A percentile compares a stretch with the other conserved stretches of the same genome.
Conservation (phyloP, 2,888 invertebrate species). For the Pegoplata infirma region DNA sequence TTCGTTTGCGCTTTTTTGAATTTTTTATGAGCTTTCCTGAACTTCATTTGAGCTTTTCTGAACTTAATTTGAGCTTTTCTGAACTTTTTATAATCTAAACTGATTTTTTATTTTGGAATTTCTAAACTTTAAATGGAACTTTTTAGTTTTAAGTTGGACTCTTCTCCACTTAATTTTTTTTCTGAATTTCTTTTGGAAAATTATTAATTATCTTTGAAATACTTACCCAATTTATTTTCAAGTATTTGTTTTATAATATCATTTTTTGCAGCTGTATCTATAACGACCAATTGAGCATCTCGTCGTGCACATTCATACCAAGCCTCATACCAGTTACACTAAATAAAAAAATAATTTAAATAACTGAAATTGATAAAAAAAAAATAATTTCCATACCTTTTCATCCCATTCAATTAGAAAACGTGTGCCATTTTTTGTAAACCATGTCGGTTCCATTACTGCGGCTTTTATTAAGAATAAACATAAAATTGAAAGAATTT, state of each 20-base stretch:
- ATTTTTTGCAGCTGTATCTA: slow-evolving; percentile 29
- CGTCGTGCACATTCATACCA: slow-evolving; percentile 41
- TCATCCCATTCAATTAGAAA: not conserved
- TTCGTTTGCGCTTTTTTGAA: too few relatives aligned
- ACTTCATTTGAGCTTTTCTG: too few relatives aligned
- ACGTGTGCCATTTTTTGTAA: not conserved
- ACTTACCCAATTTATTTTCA: not conserved
- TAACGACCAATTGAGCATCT: slow-evolving; percentile 26
- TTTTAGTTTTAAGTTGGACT: too few relatives aligned
- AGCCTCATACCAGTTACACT: slow-evolving; percentile 50
- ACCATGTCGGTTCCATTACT: not conserved
- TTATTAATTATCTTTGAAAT: not conserved
- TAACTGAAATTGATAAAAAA: too few relatives aligned
- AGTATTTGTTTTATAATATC: not conserved
- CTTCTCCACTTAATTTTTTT: too few relatives aligned
- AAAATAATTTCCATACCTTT: slow-evolving; percentile 4
- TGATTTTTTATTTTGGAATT: too few relatives aligned
- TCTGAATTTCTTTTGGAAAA: too few relatives aligned
- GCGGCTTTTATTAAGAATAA: not conserved
- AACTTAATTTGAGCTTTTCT: too few relatives aligned
- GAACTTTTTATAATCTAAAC: too few relatives aligned
- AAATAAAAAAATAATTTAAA: not conserved
- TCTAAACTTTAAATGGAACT: too few relatives aligned
- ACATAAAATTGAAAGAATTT: not conserved
- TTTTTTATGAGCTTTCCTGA: too few relatives aligned